phyloP scores from a whole-genome alignment of 2,888 invertebrate genomes.

The Meloe dianella region DNA sequence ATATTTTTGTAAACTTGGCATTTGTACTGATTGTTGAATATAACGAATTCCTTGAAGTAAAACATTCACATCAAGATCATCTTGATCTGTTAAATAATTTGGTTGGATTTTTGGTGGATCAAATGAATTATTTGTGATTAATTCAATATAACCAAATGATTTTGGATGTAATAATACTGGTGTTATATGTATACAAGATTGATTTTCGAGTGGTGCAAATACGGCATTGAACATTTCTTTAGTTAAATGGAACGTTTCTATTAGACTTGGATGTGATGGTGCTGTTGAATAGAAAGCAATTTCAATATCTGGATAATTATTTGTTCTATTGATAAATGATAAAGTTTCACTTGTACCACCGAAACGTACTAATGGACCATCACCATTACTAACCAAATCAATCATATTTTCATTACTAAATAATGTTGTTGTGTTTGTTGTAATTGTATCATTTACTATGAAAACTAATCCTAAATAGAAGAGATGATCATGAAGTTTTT shows the following conservation, averaged over 20 bases:
- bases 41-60: conserved; percentile 59
- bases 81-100: conserved; percentile 75
- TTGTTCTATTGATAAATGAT: conserved; percentile 65
- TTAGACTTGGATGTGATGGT: too few species aligned
- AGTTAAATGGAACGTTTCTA: too few species aligned
- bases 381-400: conserved; percentile 58
- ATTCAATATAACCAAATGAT: conserved; percentile 70
- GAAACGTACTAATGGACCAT: conserved; percentile 63
- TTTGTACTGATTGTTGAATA: conserved; percentile 61
- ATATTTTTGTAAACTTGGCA: conserved; percentile 60
- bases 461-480: conserved; percentile 61
- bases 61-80: conserved; percentile 54
- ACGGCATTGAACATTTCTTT: conserved; percentile 61
- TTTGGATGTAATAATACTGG: conserved; percentile 74
- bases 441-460: conserved; percentile 30
- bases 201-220: conserved; percentile 9
- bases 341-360: conserved; percentile 65
- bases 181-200: conserved; percentile 24
- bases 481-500: conserved; percentile 67
- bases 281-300: conserved; percentile 62
- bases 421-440: background rate
- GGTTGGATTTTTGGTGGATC: conserved; percentile 77
- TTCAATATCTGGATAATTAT: conserved; percentile 71
- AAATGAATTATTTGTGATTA: conserved; percentile 75
- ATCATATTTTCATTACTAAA: conserved; percentile 50